phyloP scores from a whole-genome alignment of 2,888 invertebrate genomes.

The Synanthedon formicaeformis region DNA sequence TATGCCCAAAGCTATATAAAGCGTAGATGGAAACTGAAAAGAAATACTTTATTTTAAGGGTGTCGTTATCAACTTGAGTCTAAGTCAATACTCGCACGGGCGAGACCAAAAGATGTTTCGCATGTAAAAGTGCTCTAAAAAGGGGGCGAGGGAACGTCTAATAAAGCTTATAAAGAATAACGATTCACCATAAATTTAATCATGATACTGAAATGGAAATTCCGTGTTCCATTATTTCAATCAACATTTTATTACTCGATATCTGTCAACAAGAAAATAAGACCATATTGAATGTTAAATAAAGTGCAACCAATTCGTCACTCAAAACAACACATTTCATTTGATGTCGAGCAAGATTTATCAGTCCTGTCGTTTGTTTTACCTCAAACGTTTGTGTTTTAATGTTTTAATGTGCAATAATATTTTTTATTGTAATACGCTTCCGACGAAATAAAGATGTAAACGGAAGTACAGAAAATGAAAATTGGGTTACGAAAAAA shows the following conservation, averaged over 20 bases:
- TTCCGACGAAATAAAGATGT: no score
- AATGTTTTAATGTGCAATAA: no score
- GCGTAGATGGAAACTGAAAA: no score
- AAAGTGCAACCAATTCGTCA: conserved; percentile 17
- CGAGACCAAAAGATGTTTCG: neutral
- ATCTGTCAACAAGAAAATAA: conserved; percentile 11
- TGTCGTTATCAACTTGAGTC: no score
- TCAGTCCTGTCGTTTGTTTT: conserved; percentile 1
- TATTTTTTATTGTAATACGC: no score
- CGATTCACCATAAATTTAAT: conserved; percentile 16
- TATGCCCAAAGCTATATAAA: no score
- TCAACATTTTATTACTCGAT: conserved; percentile 21
- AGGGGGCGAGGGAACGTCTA: neutral
- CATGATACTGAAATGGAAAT: conserved; percentile 18
- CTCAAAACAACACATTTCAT: conserved; percentile 8
- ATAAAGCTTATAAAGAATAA: conserved; percentile 16
- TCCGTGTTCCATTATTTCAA: conserved; percentile 21
- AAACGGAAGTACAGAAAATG: no score
- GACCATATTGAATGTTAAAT: conserved; percentile 3
- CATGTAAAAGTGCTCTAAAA: neutral
- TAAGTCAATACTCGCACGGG: no score
- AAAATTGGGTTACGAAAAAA: no score
- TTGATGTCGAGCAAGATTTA: conserved; percentile 7
- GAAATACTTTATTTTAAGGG: no score
- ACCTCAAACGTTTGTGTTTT: neutral